Evolutionary conservation across 2,888 invertebrate genomes (phyloP).

Genomic region (Drosophila ezoana): DNA sequence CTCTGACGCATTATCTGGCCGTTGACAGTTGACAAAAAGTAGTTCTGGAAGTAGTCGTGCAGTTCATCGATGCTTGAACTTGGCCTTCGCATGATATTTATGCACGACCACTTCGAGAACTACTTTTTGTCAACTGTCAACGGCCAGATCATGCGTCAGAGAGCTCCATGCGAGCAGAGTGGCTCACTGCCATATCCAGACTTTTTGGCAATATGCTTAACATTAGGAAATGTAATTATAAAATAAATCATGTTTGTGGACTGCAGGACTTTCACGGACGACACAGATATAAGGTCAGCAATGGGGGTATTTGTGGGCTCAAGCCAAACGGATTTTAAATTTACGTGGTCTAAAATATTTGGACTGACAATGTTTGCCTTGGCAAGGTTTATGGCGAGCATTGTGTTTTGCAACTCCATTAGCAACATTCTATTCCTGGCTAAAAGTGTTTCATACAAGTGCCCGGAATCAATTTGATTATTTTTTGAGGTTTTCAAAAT

Average conservation of each 20-base stretch:
- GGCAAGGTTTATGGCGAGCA: slow-evolving; percentile 28
- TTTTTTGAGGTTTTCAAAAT: slow-evolving; percentile 20
- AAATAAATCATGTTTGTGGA: slow-evolving; percentile 8
- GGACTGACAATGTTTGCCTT: slow-evolving; percentile 36
- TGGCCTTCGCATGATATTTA: not conserved
- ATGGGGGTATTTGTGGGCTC: slow-evolving; percentile 30
- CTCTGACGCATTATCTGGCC: not conserved
- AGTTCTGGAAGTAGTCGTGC: not conserved
- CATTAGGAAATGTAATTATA: slow-evolving; percentile 1
- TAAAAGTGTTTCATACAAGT: not conserved
- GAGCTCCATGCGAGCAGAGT: not conserved
- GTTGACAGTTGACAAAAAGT: not conserved
- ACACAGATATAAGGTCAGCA: not conserved
- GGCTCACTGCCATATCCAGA: not conserved
- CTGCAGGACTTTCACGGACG: slow-evolving; percentile 16
- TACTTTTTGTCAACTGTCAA: not conserved
- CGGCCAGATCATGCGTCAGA: not conserved
- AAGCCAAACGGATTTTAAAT: slow-evolving; percentile 31
- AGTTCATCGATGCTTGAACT: not conserved
- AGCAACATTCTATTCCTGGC: slow-evolving; percentile 29
- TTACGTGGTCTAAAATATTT: slow-evolving; percentile 27
- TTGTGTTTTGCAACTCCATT: slow-evolving; percentile 32
- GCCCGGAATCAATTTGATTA: slow-evolving; percentile 15
- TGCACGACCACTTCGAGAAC: not conserved
- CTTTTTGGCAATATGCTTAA: not conserved